Evolutionary conservation across 2,797 vertebrate genomes (phyloP), one percentile per base, ranked within the genome.

Genomic region (Morus bassanus): DNA sequence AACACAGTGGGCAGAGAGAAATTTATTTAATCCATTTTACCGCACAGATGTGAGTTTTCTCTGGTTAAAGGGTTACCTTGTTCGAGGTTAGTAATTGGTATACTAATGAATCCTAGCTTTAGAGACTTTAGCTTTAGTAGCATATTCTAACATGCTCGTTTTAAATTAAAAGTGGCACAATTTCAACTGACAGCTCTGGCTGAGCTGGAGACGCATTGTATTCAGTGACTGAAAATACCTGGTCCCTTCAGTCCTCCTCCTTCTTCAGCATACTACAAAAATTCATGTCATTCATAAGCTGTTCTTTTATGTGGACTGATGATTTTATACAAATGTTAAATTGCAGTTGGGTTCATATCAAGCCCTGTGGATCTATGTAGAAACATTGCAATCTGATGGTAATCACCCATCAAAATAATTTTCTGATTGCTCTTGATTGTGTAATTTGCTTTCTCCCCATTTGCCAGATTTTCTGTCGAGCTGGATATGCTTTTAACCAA

Each of bases 341-440:
- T 54, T 91, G 69, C 86, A 59, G 21, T 46, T 82, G 59, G 77
- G 70, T 22, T 92, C 10, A 59, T 59, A 93, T 18, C 70, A 73
- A 51, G 60, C 60, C 89, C 69, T 78, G 76, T 56, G 45, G 85
- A 88, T 72, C 68, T 65, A 72, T 39, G 69, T 48, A 94, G 92
- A 94, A 91, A 88, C 76, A 91, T 79, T 79, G 46, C 69, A 91
- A 61, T 90, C 77, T 91, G 74, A 86, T 87, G 63, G 61, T 79
- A 94, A 95, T 93, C 84, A 91, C 69, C 69, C 88, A 69, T 92
- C 69, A 69, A 91, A 95, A 87, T 70, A 5, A 61, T 93, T 86
- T 93, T 79, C 69, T 95, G 92, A 88, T 92, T 94, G 61, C 39
- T 91, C 70, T 95, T 22, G 0, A 74, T 88, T 88, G 88, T 78